Evolutionary conservation across 1,140 invertebrate species (phyloP).

Genomic region (Cecropterus lyciades): DNA sequence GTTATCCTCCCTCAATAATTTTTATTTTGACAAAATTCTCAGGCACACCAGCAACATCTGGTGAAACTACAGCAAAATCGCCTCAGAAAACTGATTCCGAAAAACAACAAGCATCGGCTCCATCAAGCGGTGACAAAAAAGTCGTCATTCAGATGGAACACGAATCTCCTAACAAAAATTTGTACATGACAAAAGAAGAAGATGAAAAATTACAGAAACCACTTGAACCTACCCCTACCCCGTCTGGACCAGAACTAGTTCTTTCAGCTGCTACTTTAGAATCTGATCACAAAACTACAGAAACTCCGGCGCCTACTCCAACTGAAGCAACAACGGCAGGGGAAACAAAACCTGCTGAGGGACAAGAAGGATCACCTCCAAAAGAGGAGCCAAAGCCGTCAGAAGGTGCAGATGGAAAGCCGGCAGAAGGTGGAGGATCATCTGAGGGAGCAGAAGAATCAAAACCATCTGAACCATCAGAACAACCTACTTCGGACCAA

Average conservation of each 20-base stretch:
- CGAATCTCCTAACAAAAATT: conserved; percentile 59
- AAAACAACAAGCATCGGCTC: conserved; percentile 2
- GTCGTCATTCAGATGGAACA: conserved; percentile 73
- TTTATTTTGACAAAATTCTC: neutral
- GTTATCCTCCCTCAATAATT: neutral
- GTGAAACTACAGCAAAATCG: conserved; percentile 8
- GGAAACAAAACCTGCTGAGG: no score
- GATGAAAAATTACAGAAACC: conserved; percentile 67
- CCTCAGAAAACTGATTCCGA: conserved; percentile 30
- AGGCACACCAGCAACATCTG: conserved; percentile 23
- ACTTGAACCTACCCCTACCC: conserved; percentile 57
- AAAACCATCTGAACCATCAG: conserved; percentile 16
- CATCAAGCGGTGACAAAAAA: conserved; percentile 42
- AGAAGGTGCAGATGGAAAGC: neutral
- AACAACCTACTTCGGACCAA: conserved; percentile 34
- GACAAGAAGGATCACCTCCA: conserved; percentile 27
- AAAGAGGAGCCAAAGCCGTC: conserved; percentile 14
- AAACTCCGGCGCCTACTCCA: neutral
- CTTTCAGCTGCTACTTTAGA: conserved; percentile 64
- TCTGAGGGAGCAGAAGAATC: conserved; percentile 27
- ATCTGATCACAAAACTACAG: conserved; percentile 48
- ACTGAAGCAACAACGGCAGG: no score
- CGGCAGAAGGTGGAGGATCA: conserved; percentile 17
- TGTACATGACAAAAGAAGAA: conserved; percentile 73
- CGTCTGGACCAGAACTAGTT: conserved; percentile 63